Evolutionary conservation across 2,797 vertebrate species (phyloP), one percentile per base, ranked within the genome.

Genomic region (Peromyscus melanophrys): DNA sequence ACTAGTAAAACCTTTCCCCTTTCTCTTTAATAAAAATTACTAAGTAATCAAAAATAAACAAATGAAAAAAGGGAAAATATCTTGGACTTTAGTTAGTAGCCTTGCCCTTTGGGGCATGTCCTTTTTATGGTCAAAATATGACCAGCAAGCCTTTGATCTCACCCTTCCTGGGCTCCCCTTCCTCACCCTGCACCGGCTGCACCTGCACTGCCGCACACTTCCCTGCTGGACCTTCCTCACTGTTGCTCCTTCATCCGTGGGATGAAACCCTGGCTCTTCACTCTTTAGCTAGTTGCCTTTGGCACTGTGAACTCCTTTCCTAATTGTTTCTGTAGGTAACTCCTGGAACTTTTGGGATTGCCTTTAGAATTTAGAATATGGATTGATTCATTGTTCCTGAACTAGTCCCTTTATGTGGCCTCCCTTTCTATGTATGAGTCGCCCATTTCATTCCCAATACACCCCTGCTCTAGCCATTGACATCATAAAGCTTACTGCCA

Each of bases 61-160:
- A 21, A 89, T n/a, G 16, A 37, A 6, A 55, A 75, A 63, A 2
- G 3, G 1, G 17, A 69, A 61, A 40, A 55, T 37, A 43, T 10
- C 77, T 61, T 86, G 43, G 40, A 6, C 0, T 52, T n/a, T 1
- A 2, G 29, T 69, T 34, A 31, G 65, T 6, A 89, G 13, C 71
- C 27, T 0, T 0, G 37, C 0, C 1, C 34, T 19, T 77, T 73
- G 29, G 25, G 59, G 46, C 61, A 59, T 10, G 9, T 0, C 0
- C 23, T 17, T 40, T 92, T 95, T 23, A 85, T 69, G 4, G 85
- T 84, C 43, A 55, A 73, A 52, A 2, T 31, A 0, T 43, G 80
- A 43, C 43, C 21, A 37, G 12, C 52, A 16, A 6, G 2, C 25
- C 34, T 69, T 94, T 86, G 71, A 6, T 43, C 5, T 65, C 31